A percentile compares a stretch with the other conserved stretches of the same genome.
These are phyloP conservation scores for Schizopygopsis pylzovi DNA, from an alignment of 2,797 vertebrate species.

Conservation along the genomic window DNA sequence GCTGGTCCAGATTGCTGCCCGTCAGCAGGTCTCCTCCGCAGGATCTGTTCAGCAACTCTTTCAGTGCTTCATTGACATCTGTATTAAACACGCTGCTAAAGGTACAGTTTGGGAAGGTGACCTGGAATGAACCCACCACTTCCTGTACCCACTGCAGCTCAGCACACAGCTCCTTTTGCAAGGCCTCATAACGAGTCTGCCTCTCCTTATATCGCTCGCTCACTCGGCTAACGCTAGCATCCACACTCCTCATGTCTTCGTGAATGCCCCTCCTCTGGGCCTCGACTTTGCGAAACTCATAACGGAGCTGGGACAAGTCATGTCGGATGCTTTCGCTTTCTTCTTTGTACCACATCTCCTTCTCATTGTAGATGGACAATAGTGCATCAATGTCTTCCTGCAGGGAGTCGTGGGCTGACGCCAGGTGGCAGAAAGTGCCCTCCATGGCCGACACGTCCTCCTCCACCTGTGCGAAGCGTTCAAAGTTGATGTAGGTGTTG, in stretches of 20 bases:
- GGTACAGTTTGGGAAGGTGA: constrained; percentile 65
- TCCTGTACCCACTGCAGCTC: constrained; percentile 87
- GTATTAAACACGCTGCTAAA: constrained; percentile 70
- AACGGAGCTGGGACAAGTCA: constrained; percentile 84
- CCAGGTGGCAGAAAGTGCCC: constrained; percentile 72
- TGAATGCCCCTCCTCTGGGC: constrained; percentile 80
- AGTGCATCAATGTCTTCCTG: constrained; percentile 86
- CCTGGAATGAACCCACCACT: constrained; percentile 75
- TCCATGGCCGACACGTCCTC: constrained; percentile 81
- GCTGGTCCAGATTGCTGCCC: constrained; percentile 45
- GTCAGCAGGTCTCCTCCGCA: constrained; percentile 73
- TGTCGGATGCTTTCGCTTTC: constrained; percentile 81
- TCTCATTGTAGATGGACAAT: constrained; percentile 85
- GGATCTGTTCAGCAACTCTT: constrained; percentile 78
- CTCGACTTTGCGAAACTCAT: constrained; percentile 83
- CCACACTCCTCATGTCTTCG: constrained; percentile 77
- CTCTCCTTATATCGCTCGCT: constrained; percentile 76
- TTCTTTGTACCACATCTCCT: constrained; percentile 89
- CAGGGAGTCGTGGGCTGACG: constrained; percentile 71
- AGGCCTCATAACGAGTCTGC: constrained; percentile 77
- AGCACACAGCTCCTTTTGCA: constrained; percentile 81
- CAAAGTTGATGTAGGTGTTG: constrained; percentile 88
- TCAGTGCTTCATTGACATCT: constrained; percentile 78
- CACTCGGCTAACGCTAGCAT: constrained; percentile 70
- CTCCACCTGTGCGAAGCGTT: constrained; percentile 83